Evolutionary conservation across 2,113 vertebrate species (phyloP), one percentile per base, ranked within the genome.

Genomic region (Odobenus rosmarus): DNA sequence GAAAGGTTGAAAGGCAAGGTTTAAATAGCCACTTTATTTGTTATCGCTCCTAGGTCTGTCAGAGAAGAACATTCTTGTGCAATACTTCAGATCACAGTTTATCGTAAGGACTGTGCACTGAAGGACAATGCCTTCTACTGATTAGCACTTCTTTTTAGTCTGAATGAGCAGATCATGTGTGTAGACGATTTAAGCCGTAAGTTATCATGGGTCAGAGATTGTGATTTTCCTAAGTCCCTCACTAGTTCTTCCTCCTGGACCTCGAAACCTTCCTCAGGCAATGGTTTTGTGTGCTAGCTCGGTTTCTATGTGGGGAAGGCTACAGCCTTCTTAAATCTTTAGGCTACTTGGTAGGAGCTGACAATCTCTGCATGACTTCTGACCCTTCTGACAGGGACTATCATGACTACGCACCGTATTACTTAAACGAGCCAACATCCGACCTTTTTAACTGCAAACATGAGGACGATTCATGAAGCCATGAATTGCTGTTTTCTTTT

Each of bases 1-100:
- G 95, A 92, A 97, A 95, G 90, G 87, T 92, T 84, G 89, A 84
- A 64, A 96, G 84, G 55, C 71, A 89, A 26, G 61, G 12, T 51
- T 89, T 89, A 79, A 57, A 85, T 18, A 74, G 33, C 24, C 64
- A 49, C 51, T 87, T 93, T 42, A 46, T 57, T 59, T 84, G 74
- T 76, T 64, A 74, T 79, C 87, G 80, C 12, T 76, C 5, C 4
- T 7, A 61, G 14, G 3, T 88, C 74, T 92, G 61, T 83, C 86
- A 67, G 67, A 95, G 86, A 69, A 95, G 96, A 92, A 36, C 8
- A 7, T 86, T 89, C 80, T 92, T 81, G 31, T 9, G 39, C 21
- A 71, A 42, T 19, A n/a, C 21, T 84, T 77, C 51, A 24, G 49
- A 61, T 87, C 59, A 26, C 42, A 83, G 81, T n/a, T 92, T n/a